phyloP scores from a whole-genome alignment of 2,113 vertebrate genomes.

The Oncorhynchus clarkii region DNA sequence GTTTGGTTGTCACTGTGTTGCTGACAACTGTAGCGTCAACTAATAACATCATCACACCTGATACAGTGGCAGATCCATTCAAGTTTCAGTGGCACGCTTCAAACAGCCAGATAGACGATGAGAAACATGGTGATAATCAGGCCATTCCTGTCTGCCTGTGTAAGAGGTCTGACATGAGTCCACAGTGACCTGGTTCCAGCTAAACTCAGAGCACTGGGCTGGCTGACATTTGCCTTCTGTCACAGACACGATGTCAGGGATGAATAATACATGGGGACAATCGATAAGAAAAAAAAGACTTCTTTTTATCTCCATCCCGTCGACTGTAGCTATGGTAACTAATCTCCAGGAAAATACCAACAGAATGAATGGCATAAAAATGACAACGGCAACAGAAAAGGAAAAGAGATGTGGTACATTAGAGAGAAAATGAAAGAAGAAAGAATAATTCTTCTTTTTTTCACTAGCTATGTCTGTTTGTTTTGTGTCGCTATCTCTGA shows the following conservation, averaged over 20 bases:
- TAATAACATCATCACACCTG: too few species aligned
- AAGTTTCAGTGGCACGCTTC: neutral
- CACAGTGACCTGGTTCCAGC: constrained; percentile 50
- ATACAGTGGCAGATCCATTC: too few species aligned
- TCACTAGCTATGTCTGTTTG: too few species aligned
- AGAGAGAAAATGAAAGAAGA: neutral
- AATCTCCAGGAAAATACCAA: neutral
- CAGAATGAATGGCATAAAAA: neutral
- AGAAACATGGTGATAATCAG: neutral
- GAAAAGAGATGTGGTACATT: neutral
- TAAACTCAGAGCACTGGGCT: constrained; percentile 27
- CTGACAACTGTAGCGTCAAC: too few species aligned
- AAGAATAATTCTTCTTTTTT: too few species aligned
- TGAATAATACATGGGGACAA: constrained; percentile 62
- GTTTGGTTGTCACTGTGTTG: too few species aligned
- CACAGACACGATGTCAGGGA: constrained; percentile 34
- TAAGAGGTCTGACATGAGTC: neutral
- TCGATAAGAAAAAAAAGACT: constrained; percentile 53
- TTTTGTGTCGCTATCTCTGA: too few species aligned
- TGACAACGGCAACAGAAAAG: neutral
- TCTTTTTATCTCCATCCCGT: constrained; percentile 32
- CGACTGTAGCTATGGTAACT: constrained; percentile 47
- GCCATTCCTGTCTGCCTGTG: neutral
- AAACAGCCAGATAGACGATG: constrained; percentile 1
- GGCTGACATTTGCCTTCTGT: constrained; percentile 49